Conservation (phyloP, 2,888 invertebrate genomes). For the Adelphocoris suturalis region DNA sequence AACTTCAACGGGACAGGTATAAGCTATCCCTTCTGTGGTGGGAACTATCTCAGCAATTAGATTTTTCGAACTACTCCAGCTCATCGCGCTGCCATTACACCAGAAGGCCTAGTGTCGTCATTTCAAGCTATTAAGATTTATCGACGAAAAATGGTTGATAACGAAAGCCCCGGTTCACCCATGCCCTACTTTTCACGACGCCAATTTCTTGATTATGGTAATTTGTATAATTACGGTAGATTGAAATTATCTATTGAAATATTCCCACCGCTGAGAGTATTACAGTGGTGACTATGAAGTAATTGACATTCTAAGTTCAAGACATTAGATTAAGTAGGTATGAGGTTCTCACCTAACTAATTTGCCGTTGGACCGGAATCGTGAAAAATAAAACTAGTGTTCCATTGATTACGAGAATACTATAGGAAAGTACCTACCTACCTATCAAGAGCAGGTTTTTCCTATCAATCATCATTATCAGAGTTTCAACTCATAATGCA, state of each 20-base stretch:
- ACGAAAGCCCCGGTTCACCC: neutral
- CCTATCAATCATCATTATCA: too few species aligned
- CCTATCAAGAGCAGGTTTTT: too few species aligned
- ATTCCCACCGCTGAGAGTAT: neutral
- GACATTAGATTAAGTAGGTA: neutral
- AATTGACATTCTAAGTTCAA: neutral
- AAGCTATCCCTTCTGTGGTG: neutral
- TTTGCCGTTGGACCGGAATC: too few species aligned
- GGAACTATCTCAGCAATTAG: slow-evolving; percentile 12
- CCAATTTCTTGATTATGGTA: slow-evolving; percentile 1
- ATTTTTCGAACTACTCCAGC: slow-evolving; percentile 9
- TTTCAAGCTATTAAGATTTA: neutral
- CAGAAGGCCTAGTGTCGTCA: neutral
- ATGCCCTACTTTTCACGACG: neutral
- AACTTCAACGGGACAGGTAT: slow-evolving; percentile 20
- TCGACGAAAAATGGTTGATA: slow-evolving; percentile 18
- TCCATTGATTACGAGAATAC: too few species aligned
- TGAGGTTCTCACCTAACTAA: neutral
- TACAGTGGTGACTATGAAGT: neutral
- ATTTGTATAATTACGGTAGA: neutral
- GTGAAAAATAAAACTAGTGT: too few species aligned
- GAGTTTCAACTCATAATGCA: too few species aligned
- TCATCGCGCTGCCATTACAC: neutral
- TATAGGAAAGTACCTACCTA: too few species aligned
- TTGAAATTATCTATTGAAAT: slow-evolving; percentile 15